Percentiles rank a stretch among this genome's conserved stretches.
phyloP scores from a whole-genome alignment of 2,797 vertebrate genomes.

The Naso thynnoides region DNA sequence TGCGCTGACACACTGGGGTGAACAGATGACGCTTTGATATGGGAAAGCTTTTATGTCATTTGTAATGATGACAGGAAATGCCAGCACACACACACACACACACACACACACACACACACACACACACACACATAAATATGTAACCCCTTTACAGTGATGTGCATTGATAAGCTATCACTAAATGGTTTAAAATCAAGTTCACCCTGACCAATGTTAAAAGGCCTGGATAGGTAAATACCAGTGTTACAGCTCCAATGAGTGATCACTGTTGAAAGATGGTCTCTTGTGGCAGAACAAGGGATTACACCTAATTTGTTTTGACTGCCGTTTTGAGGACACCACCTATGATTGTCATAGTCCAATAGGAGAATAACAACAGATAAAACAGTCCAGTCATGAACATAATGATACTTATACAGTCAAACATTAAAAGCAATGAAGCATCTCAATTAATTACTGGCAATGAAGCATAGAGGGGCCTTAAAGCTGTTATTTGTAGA shows the following conservation, averaged over 20 bases:
- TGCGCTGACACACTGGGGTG: conserved; percentile 41
- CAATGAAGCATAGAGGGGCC: background rate
- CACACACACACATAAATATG: conserved; percentile 1
- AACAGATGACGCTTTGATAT: conserved; percentile 77
- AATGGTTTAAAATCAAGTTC: conserved; percentile 24
- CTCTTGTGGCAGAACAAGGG: conserved; percentile 31
- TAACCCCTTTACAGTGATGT: conserved; percentile 4
- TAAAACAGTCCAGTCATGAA: conserved; percentile 1
- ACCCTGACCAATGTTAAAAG: conserved; percentile 19
- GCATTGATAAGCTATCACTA: conserved; percentile 16
- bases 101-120: background rate
- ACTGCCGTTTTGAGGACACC: conserved; percentile 3
- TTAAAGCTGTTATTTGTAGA: conserved; percentile 10
- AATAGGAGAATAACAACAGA: conserved; percentile 13
- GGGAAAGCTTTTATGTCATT: conserved; percentile 69
- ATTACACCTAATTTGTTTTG: conserved; percentile 5
- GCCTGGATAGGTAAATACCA: background rate
- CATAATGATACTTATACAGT: background rate
- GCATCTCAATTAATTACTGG: background rate
- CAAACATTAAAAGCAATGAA: conserved; percentile 9
- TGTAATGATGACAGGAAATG: conserved; percentile 67
- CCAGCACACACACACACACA: conserved; percentile 38
- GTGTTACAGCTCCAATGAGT: conserved; percentile 10
- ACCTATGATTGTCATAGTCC: background rate
- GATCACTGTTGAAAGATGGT: conserved; percentile 9